Evolutionary conservation across 2,888 invertebrate genomes (phyloP), one percentile per base, ranked within the genome.

Genomic region (Eupithecia subfuscata): DNA sequence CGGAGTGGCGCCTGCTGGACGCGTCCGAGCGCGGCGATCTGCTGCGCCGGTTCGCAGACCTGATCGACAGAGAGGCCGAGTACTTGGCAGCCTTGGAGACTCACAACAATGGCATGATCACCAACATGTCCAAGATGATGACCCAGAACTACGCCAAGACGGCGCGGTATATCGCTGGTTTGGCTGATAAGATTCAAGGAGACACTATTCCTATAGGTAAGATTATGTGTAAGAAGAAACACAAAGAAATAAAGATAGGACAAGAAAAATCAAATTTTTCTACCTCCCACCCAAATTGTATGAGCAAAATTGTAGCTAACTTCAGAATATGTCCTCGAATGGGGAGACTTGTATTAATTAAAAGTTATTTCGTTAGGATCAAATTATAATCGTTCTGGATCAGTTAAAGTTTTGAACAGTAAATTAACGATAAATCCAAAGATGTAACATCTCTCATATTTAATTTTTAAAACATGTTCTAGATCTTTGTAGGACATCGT

Each of bases 51-150:
- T 94, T 98, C 77, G 98, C 98, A 0, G 97, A 98, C 89, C 94
- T 98, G 0, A 94, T 98, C 12, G 97, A 97, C 86, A 94, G 97
- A 67, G 97, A 98, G 89, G 91, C 93, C 2, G 92, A 94, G 4
- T 98, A 98, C 83, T 87, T 98, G 60, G 97, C 97, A 63, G 97
- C 97, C 82, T 94, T 99, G 85, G 99, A 99, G 94, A 98, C 98
- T 0, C 89, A 98, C 76, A 98, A 99, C 89, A 98, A 98, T 91
- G 99, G 99, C 34, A 98, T 98, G 91, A 97, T 98, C 0, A 96
- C 96, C 84, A 87, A 91, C 9, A 90, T 95, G 80, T 93, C 97
- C 95, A 95, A 79, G 92, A 95, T 81, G 96, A 96, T 89, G 82
- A 96, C 75, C 14, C n/a, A 0, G 87, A 91, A 0, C 83, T 88